Base-by-base conservation (phyloP, 1,140 invertebrate genomes). In the Parasteatoda tepidariorum region DNA sequence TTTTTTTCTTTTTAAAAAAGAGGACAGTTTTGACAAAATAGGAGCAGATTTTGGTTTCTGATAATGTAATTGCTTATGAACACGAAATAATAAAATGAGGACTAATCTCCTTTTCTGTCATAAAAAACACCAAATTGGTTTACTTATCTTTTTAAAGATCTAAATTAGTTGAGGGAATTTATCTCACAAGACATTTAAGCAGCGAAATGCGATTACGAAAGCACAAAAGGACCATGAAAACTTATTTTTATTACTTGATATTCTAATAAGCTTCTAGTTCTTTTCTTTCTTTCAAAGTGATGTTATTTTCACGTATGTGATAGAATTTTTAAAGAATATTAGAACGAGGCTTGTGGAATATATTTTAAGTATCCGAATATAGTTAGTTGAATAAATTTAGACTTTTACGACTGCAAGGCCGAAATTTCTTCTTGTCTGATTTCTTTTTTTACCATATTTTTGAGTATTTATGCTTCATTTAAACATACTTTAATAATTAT, bases 1-100 rank as follows among this genome's bases (percentile, higher is more conserved):
- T n/a, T 64, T n/a, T 64, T 64, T 30, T 64, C 30, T n/a, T 64
- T 24, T 33, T 26, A 33, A 33, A 64, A 7, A 15, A 11, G 2
- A 5, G 13, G 26, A 64, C 61, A 64, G 28, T 33, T 64, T 64
- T 26, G 26, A 31, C 61, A 64, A 64, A 64, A 7, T 33, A 3
- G 61, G 26, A 64, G 9, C 6, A 28, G 61, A 64, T 64, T 64
- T 11, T 64, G 26, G 26, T 18, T 15, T 18, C 26, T 30, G 61
- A 64, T 64, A 64, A 26, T 33, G n/a, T 64, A 64, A 64, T 64
- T 64, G 61, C 26, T 64, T 64, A 30, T 31, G n/a, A 26, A 64
- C 11, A 48, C 13, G 61, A 64, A 64, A 64, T 30, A 30, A 33
- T 26, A 30, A 31, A 64, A 18, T 26, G 26, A 33, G 31, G 26